Evolutionary conservation across 2,113 vertebrate genomes (phyloP), one percentile per base, ranked within the genome.

Genomic region (Spea bombifrons): DNA sequence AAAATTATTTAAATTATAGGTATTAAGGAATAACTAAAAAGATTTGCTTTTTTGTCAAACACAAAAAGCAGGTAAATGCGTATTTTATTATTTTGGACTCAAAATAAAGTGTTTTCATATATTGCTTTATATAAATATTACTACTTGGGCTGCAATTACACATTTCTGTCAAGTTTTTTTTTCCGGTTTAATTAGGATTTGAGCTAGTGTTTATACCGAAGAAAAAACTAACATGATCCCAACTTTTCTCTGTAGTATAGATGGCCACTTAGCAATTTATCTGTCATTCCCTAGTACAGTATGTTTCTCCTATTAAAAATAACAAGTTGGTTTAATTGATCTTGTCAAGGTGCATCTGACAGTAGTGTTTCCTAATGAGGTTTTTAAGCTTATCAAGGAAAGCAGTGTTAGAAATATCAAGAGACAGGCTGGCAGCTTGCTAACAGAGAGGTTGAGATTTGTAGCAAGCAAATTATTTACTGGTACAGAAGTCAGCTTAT

Each of bases 321-420:
- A 89, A 87, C 88, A 89, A 7, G 86, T 73, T 86, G 87, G 87
- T 88, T 89, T 92, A 93, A 92, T 92, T 90, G 89, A 88, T 89
- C 87, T 87, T 90, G 87, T 90, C 85, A 87, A 86, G 88, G 82
- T 87, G 84, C 88, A 87, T 90, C 88, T 92, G 88, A 83, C 84
- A 61, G 78, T 78, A 78, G 73, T 84, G 75, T 52, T 65, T 87
- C 88, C 88, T 89, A 75, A 65, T 87, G 87, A 85, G 83, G 84
- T 61, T 61, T 61, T 2, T 15, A 61, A 61, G 15, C 57, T 15
- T 5, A 13, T 61, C 13, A 15, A 61, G 15, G 13, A 10, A 5
- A 61, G 57, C 15, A n/a, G 13, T 10, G 15, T 12, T 61, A 61
- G 15, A 5, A 61, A 61, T 61, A 61, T 61, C 9, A 61, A 13